phyloP scores from a whole-genome alignment of 2,113 vertebrate genomes.

The Tympanuchus pallidicinctus region DNA sequence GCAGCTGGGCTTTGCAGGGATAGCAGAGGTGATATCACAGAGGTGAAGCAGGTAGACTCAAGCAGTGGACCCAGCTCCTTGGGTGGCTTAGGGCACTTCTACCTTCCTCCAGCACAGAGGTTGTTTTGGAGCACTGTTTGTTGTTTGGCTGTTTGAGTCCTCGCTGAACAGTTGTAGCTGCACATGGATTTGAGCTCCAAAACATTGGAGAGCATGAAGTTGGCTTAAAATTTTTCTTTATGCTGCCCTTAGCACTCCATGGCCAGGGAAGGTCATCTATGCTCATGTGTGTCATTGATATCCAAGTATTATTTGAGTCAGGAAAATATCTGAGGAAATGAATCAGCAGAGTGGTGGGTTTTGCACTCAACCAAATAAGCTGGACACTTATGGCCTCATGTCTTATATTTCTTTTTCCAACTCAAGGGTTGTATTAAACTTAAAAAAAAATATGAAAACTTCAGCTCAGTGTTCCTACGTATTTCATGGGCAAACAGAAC shows the following conservation, averaged over 20 bases:
- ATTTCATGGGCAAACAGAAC: neutral
- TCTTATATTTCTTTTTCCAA: neutral
- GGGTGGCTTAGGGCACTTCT: neutral
- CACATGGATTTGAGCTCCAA: neutral
- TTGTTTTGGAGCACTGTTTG: rapidly evolving
- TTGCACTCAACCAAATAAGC: neutral
- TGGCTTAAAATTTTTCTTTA: slow-evolving; percentile 35
- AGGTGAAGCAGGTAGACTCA: neutral
- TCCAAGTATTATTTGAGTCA: slow-evolving; percentile 35
- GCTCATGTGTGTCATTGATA: slow-evolving; percentile 14
- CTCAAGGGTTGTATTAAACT: neutral
- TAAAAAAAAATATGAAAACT: neutral
- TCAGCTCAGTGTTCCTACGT: neutral
- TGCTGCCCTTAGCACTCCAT: neutral
- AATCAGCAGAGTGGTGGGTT: neutral
- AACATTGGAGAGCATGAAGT: neutral
- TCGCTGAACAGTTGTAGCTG: neutral
- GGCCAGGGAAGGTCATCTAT: neutral
- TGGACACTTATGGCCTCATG: neutral
- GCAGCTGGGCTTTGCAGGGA: neutral
- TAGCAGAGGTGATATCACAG: neutral
- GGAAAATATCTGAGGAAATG: neutral
- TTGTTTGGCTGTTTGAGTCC: neutral
- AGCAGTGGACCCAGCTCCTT: neutral
- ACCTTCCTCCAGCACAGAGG: neutral